Evolutionary conservation across 2,888 invertebrate genomes (phyloP).

Genomic region (Sarcophaga carnaria): DNA sequence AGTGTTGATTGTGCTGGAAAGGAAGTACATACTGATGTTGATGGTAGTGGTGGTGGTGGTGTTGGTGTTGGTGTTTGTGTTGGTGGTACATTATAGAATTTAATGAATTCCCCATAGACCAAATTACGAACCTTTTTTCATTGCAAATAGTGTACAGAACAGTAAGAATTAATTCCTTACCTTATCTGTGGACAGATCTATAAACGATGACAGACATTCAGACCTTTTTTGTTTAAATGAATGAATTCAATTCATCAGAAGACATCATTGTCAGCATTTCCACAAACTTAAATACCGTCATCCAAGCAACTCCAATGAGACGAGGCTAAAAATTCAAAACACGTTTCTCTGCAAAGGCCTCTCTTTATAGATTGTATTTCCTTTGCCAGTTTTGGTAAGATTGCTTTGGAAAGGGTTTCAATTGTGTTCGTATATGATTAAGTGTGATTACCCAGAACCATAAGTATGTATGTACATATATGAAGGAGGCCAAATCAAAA

Average conservation of each 20-base stretch:
- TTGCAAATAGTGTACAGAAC: slow-evolving; percentile 7
- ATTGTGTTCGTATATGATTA: slow-evolving; percentile 61
- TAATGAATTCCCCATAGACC: slow-evolving; percentile 48
- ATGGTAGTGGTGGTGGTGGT: too few relatives aligned
- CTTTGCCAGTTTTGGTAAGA: not conserved
- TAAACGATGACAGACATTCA: slow-evolving; percentile 55
- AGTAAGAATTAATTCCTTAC: slow-evolving; percentile 59
- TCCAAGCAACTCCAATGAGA: slow-evolving; percentile 1
- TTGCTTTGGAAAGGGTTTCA: slow-evolving; percentile 38
- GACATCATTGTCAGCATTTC: slow-evolving; percentile 6
- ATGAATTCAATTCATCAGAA: slow-evolving; percentile 60
- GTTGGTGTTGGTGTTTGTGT: too few relatives aligned
- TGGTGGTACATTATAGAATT: not conserved
- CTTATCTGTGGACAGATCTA: slow-evolving; percentile 56
- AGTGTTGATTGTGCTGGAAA: too few relatives aligned
- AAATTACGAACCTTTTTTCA: slow-evolving; percentile 33
- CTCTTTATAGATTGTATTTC: not conserved
- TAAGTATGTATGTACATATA: not conserved
- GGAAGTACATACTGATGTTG: too few relatives aligned
- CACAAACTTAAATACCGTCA: slow-evolving; percentile 24
- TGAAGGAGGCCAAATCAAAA: not conserved
- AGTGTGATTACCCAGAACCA: slow-evolving; percentile 61
- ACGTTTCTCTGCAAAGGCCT: slow-evolving; percentile 37
- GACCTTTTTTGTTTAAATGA: slow-evolving; percentile 50
- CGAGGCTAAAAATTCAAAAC: slow-evolving; percentile 56